Evolutionary conservation across 2,888 invertebrate species (phyloP).

Genomic region (Euproctis similis): DNA sequence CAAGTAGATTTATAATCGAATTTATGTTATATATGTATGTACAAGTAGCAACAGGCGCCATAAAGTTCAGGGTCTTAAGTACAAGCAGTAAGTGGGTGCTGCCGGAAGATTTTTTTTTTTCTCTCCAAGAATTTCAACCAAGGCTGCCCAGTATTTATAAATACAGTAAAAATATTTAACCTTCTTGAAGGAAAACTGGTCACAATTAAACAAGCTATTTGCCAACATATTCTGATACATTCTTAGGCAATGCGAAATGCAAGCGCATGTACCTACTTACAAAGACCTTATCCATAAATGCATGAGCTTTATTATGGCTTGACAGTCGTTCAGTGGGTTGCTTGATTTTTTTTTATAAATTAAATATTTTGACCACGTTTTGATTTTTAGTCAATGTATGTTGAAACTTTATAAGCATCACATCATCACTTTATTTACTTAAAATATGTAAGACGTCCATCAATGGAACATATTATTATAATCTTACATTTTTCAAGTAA

Average conservation of each 20-base stretch:
- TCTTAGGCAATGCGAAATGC: slow-evolving; percentile 11
- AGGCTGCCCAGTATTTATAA: slow-evolving; percentile 29
- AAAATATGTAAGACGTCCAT: no score
- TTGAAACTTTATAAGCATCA: no score
- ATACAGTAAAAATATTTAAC: slow-evolving; percentile 22
- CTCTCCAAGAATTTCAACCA: slow-evolving; percentile 25
- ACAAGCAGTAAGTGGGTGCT: slow-evolving; percentile 19
- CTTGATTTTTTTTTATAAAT: no score
- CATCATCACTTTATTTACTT: no score
- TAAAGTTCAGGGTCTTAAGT: slow-evolving; percentile 5
- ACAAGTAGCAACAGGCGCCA: slow-evolving; percentile 44
- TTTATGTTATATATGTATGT: no score
- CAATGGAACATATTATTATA: no score
- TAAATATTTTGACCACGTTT: no score
- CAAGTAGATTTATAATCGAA: no score
- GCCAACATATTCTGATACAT: slow-evolving; percentile 11
- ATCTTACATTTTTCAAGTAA: no score
- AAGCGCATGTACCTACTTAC: slow-evolving; percentile 4
- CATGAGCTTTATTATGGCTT: no score
- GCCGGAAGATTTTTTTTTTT: slow-evolving; percentile 49
- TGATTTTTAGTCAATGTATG: no score
- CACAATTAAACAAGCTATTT: slow-evolving; percentile 25
- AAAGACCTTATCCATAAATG: slow-evolving; percentile 1
- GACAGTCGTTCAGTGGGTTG: no score
- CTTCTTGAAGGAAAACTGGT: slow-evolving; percentile 39